Base-by-base conservation (phyloP, 2,797 vertebrate genomes). In the Capromys pilorides region DNA sequence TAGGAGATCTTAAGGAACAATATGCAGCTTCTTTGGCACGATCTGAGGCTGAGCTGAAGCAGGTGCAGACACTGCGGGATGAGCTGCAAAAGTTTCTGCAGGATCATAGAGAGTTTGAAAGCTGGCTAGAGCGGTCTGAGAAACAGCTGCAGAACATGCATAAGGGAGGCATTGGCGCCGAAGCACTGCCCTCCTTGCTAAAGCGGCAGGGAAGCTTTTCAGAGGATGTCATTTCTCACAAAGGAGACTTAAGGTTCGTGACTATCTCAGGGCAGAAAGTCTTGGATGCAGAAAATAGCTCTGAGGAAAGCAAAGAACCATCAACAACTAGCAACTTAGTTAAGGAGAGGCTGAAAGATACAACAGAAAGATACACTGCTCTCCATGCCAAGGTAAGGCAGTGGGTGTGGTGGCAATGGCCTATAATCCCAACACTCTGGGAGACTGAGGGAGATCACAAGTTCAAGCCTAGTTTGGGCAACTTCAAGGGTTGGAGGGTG, bases 241-340 rank as follows among this genome's bases (percentile, higher is more conserved):
- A 99, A 96, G 99, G 99, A 0, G 99, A 99, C 97, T 98, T 99
- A 97, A 98, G 99, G 49, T 99, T 99, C 11, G 98, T 99, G 28
- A 99, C 99, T 94, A 99, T 99, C 97, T 99, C 99, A 0, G 99
- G 99, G 22, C 99, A 99, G 98, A 99, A 99, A 97, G 99, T 99
- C 59, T 98, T 99, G 94, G 99, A 99, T 90, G 99, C 98, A 0
- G 99, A 98, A 98, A 99, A 94, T 86, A 97, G 94, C 1, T 97
- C 97, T 62, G 95, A 66, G 92, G 98, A 98, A 0, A 98, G 98
- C 73, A 97, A 98, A 6, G 98, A 98, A 69, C 95, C 98, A 36
- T 96, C 98, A 75, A 92, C 97, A 91, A 98, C 99, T 9, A 98
- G 98, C 96, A 96, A 96, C 0, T 96, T 99, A 91, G 99, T 99